A percentile compares a stretch with the other conserved stretches of the same genome.
Conservation (phyloP, 1,140 invertebrate genomes). For the Diorhabda carinulata region DNA sequence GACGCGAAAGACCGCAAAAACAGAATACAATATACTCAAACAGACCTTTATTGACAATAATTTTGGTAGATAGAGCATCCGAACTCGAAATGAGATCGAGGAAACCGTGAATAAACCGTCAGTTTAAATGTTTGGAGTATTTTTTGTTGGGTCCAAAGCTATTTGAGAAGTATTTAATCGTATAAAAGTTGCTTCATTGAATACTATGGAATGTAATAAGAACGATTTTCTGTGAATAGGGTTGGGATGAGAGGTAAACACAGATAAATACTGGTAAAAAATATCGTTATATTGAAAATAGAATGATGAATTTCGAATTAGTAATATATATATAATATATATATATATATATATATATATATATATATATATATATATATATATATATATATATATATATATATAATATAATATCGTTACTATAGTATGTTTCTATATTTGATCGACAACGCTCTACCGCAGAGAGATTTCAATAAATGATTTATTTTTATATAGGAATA, state of each 20-base stretch:
- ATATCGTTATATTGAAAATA: not conserved
- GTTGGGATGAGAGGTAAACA: not conserved
- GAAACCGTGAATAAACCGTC: not conserved
- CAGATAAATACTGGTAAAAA: not conserved
- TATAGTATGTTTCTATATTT: too few relatives aligned
- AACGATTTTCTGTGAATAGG: not conserved
- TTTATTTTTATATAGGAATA: too few relatives aligned
- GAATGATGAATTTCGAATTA: not conserved
- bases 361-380: too few relatives aligned
- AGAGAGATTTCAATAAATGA: too few relatives aligned
- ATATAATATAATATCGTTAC: too few relatives aligned
- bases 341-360: not conserved
- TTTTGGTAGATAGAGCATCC: not conserved
- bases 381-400: too few relatives aligned
- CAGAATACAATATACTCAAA: not conserved
- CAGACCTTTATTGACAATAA: conserved; percentile 2
- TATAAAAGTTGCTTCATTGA: conserved; percentile 1
- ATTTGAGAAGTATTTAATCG: conserved; percentile 2
- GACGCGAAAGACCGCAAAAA: not conserved
- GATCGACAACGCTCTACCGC: too few relatives aligned
- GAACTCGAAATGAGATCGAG: not conserved
- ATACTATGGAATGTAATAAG: not conserved
- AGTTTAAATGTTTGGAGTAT: not conserved
- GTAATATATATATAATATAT: not conserved
- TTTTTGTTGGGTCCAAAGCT: not conserved